Conservation (phyloP, 2,113 vertebrate genomes). For the Aix galericulata region DNA sequence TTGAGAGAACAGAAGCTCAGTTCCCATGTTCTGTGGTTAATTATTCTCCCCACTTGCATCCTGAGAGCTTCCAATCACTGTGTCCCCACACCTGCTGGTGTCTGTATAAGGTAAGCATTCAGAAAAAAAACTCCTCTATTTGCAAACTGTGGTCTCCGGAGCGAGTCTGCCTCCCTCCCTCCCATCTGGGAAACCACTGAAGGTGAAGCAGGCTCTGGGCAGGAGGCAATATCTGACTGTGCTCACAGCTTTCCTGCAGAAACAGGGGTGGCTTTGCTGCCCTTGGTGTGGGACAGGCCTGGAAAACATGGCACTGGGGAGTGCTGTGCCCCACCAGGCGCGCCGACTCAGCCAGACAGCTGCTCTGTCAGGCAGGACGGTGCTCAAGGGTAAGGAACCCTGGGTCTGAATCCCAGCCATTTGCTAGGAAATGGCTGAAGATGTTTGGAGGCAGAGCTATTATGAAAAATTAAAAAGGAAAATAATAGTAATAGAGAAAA, state of each 20-base stretch:
- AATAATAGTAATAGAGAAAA: not conserved
- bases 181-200: not conserved
- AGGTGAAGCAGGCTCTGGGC: not conserved
- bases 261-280: not conserved
- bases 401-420: not conserved
- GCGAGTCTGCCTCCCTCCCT: not conserved
- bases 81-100: not conserved
- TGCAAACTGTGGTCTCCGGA: not conserved
- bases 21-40: not conserved
- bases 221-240: not conserved
- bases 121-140: not conserved
- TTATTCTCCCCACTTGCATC: not conserved
- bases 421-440: not conserved
- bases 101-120: not conserved
- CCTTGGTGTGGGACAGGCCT: not conserved
- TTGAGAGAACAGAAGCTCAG: not conserved
- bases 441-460: not conserved
- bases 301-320: not conserved
- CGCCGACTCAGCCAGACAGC: not conserved
- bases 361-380: not conserved
- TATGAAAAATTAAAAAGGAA: not conserved
- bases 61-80: not conserved
- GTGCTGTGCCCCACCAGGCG: not conserved
- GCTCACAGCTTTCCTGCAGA: not conserved
- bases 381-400: not conserved